Evolutionary conservation across 2,888 invertebrate genomes (phyloP), one percentile per base, ranked within the genome.

Genomic region (Scrobipalpa atriplicella): DNA sequence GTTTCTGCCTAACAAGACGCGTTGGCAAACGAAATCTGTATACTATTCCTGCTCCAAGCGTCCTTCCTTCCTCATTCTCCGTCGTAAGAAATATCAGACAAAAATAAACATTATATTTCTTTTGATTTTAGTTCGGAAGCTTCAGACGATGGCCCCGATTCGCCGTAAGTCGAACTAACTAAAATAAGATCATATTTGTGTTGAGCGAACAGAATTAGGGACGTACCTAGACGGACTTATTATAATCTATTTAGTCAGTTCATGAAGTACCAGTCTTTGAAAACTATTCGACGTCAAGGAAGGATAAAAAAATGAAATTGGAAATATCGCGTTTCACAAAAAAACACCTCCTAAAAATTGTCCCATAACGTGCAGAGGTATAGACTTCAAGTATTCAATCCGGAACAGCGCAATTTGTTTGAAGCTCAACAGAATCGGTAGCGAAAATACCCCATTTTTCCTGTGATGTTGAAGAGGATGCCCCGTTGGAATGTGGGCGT

Each of bases 401-500:
- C 47, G n/a, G n/a, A n/a, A 16, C 16, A n/a, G 47, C 47, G 47
- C 47, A 65, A 41, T 38, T 36, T 19, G 52, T 52, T 52, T 54
- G 54, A 54, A 54, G 19, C 19, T 52, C 54, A 47, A 16, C 47
- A 16, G 47, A 16, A 43, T 13, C 5, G 43, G 13, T 43, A 19
- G 19, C 19, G 21, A 56, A 56, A 21, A 29, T 21, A 13, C 11
- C 6, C 41, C 65, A 13, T 62, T 58, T 66, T 63, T 65, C 65
- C 62, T 60, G 21, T 56, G 52, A 52, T 39, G 38, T 38, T 58
- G 29, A 58, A 47, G 64, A 41, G 41, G 18, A 64, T 64, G 64
- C 11, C 18, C 18, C 38, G 21, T 62, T 66, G 79, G 78, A 78
- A 82, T 80, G 78, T 67, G 67, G 71, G 71, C 68, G 79, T 73